Evolutionary conservation across 2,113 vertebrate species (phyloP).

Genomic region (Pelusios castaneus): DNA sequence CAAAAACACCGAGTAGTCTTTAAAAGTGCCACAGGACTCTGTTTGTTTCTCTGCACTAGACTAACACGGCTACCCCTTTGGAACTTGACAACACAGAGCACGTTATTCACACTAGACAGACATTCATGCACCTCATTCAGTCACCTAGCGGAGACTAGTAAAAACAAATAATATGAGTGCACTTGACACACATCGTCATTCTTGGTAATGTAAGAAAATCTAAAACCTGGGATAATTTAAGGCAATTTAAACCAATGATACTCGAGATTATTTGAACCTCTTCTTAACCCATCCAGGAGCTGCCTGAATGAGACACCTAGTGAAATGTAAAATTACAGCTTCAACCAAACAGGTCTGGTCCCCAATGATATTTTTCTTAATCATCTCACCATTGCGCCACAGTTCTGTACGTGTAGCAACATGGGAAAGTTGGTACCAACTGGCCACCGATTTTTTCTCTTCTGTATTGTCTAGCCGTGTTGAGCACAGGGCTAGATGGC

Average conservation of each 20-base stretch:
- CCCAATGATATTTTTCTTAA: not conserved
- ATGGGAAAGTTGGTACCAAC: not conserved
- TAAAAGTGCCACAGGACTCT: no score
- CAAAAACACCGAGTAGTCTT: rapidly evolving
- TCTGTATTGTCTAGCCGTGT: not conserved
- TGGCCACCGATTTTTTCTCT: not conserved
- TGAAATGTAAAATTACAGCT: not conserved
- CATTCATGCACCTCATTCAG: constrained; percentile 16
- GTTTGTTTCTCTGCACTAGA: no score
- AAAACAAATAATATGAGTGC: not conserved
- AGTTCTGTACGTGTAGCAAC: not conserved
- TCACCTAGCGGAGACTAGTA: constrained; percentile 16
- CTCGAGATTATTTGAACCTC: constrained; percentile 42
- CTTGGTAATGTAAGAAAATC: not conserved
- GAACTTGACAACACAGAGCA: no score
- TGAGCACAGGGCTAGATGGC: not conserved
- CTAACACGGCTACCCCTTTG: no score
- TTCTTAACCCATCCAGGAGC: constrained; percentile 15
- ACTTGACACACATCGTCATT: constrained; percentile 16
- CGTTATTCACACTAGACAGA: rapidly evolving
- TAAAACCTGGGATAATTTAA: constrained; percentile 17
- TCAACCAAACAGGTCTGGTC: not conserved
- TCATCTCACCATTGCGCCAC: not conserved
- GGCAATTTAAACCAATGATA: constrained; percentile 43
- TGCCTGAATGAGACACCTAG: constrained; percentile 10